A percentile compares a stretch with the other conserved stretches of the same genome.
phyloP scores from a whole-genome alignment of 2,797 vertebrate genomes.

The Sphaeramia orbicularis region DNA sequence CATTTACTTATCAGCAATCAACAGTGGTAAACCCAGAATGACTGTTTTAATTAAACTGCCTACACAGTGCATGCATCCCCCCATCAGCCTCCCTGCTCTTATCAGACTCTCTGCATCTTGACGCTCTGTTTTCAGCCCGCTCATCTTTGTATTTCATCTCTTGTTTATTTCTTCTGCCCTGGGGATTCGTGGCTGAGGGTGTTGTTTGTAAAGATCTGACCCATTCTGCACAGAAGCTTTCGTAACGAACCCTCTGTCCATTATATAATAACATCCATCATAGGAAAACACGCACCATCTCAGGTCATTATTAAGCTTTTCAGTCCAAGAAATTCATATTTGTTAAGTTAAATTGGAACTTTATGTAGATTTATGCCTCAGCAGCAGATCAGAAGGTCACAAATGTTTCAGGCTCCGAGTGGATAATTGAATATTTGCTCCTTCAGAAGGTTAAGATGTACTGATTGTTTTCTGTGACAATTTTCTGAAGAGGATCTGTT shows the following conservation, averaged over 20 bases:
- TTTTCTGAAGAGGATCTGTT: too few species aligned
- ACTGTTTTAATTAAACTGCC: constrained; percentile 52
- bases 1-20: constrained; percentile 66
- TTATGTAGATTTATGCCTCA: not conserved
- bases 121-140: constrained; percentile 50
- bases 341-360: not conserved
- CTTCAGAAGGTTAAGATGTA: too few species aligned
- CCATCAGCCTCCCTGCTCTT: constrained; percentile 9
- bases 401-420: too few species aligned
- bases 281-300: constrained; percentile 4
- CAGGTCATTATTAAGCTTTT: constrained; percentile 48
- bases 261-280: constrained; percentile 63
- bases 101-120: constrained; percentile 38
- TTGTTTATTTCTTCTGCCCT: constrained; percentile 54
- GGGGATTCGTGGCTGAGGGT: constrained; percentile 53
- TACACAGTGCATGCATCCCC: constrained; percentile 15
- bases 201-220: constrained; percentile 65
- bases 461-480: too few species aligned
- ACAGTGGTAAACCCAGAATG: constrained; percentile 53
- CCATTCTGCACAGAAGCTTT: constrained; percentile 46
- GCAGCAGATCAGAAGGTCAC: not conserved
- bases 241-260: constrained; percentile 46
- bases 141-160: constrained; percentile 58
- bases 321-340: constrained; percentile 18
- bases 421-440: too few species aligned